Evolutionary conservation across 2,888 invertebrate species (phyloP).

Genomic region (Sialis fuliginosa): DNA sequence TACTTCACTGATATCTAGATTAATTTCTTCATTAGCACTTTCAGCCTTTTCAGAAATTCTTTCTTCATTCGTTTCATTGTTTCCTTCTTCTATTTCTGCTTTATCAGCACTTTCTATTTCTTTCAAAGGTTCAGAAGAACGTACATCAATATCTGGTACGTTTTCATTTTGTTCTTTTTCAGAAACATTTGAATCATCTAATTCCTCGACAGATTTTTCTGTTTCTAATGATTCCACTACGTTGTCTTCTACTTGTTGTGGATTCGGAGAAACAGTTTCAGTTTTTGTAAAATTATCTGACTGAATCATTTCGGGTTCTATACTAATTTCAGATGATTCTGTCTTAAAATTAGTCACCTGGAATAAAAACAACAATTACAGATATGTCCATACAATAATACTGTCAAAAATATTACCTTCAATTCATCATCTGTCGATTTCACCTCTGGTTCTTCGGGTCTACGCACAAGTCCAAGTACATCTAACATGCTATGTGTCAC

Average conservation of each 20-base stretch:
- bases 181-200: no score
- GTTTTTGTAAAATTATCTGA: conserved; percentile 17
- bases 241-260: no score
- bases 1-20: neutral
- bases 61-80: neutral
- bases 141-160: neutral
- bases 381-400: neutral
- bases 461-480: conserved; percentile 35
- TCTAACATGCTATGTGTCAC: conserved; percentile 38
- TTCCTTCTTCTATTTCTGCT: neutral
- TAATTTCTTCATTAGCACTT: conserved; percentile 1
- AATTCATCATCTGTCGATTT: neutral
- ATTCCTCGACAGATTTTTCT: neutral
- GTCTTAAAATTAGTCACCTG: neutral
- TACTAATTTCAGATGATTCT: no score
- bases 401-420: neutral
- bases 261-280: neutral
- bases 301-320: no score
- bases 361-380: neutral
- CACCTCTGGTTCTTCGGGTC: conserved; percentile 24
- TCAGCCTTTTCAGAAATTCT: neutral
- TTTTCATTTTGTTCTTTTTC: no score
- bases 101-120: conserved; percentile 4
- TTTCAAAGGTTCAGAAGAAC: conserved; percentile 1
- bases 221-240: no score